These are phyloP conservation scores for Cerastoderma edule DNA, from an alignment of 2,888 invertebrate genomes.

Conservation along the genomic window DNA sequence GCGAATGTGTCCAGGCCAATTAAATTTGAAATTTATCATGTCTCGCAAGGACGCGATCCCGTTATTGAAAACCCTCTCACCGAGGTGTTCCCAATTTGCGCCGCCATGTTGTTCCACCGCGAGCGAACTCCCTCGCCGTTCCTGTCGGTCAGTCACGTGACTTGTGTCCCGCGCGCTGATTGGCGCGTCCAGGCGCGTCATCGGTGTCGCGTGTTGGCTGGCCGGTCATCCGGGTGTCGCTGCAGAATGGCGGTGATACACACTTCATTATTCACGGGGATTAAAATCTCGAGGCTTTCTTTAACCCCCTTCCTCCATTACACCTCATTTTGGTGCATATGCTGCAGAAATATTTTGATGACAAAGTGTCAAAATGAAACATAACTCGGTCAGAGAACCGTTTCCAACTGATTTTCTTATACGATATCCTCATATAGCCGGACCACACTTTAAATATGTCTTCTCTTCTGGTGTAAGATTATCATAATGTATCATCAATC, in stretches of 20 bases:
- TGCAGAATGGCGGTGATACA: slow-evolving; percentile 9
- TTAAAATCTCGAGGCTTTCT: too few relatives aligned
- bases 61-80: slow-evolving; percentile 14
- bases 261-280: slow-evolving; percentile 13
- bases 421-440: too few relatives aligned
- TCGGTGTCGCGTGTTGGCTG: slow-evolving; percentile 3
- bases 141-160: slow-evolving; percentile 13
- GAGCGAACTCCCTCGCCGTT: slow-evolving; percentile 11
- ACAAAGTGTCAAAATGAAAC: too few relatives aligned
- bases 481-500: too few relatives aligned
- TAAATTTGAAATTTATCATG: slow-evolving; percentile 24
- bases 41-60: not conserved
- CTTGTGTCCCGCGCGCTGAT: slow-evolving; percentile 2
- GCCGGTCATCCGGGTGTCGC: slow-evolving; percentile 7
- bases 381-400: too few relatives aligned
- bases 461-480: too few relatives aligned
- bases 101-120: slow-evolving; percentile 21
- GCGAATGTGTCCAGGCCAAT: slow-evolving; percentile 14
- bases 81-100: slow-evolving; percentile 22
- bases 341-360: too few relatives aligned
- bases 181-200: slow-evolving; percentile 2
- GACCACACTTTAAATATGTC: too few relatives aligned
- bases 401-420: too few relatives aligned
- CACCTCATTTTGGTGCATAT: too few relatives aligned
- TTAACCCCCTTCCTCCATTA: too few relatives aligned